Conservation (phyloP, 2,113 vertebrate genomes). For the Fregata magnificens region DNA sequence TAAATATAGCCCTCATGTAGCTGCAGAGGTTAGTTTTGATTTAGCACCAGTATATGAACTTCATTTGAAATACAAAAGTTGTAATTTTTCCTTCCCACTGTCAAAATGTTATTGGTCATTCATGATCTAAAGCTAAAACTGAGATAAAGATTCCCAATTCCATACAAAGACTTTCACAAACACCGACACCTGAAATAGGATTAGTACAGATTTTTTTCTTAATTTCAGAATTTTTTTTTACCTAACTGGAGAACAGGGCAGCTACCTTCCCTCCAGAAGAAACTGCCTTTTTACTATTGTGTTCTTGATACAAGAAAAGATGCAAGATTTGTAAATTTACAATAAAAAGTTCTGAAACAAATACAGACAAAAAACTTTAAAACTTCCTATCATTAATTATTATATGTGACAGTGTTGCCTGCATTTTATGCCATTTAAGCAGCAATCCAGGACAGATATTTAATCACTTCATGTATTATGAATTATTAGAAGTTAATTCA, state of each 20-base stretch:
- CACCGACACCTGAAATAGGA: background rate
- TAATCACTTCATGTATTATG: background rate
- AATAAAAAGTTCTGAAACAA: background rate
- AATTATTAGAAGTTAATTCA: constrained; percentile 19
- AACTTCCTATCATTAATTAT: background rate
- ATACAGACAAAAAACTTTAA: background rate
- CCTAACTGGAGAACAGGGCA: background rate
- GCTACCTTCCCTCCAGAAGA: background rate
- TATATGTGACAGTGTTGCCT: background rate
- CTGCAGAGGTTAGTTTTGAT: background rate
- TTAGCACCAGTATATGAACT: background rate
- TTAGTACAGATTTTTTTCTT: background rate
- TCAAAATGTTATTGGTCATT: background rate
- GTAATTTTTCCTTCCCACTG: background rate
- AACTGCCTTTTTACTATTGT: background rate
- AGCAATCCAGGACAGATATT: background rate
- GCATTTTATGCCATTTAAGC: background rate
- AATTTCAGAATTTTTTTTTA: background rate
- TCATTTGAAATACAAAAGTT: background rate
- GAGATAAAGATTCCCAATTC: background rate
- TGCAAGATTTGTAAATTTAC: background rate
- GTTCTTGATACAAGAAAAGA: background rate
- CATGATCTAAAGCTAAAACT: background rate
- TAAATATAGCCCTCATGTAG: background rate
- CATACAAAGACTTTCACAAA: background rate